Conservation (phyloP, 1,140 invertebrate species). For the Delia radicum region DNA sequence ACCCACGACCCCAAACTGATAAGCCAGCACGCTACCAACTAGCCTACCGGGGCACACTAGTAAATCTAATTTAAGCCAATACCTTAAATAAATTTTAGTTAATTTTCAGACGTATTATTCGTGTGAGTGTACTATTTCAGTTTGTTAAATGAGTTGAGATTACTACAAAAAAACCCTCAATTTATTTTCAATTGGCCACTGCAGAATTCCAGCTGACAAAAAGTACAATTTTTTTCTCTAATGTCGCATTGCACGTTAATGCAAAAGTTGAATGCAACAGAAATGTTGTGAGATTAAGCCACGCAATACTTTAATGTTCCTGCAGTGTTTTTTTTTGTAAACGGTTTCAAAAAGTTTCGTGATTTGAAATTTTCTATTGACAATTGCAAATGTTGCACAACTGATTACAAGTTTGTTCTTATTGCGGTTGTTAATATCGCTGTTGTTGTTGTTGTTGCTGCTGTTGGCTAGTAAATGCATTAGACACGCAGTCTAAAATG, state of each 20-base stretch:
- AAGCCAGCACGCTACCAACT: too few species aligned
- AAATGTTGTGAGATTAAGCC: neutral
- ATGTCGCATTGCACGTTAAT: too few species aligned
- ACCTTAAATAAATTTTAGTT: too few species aligned
- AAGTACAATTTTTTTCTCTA: too few species aligned
- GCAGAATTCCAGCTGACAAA: too few species aligned
- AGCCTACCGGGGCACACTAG: too few species aligned
- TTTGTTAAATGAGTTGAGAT: too few species aligned
- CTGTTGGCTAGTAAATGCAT: neutral
- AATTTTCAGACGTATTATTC: too few species aligned
- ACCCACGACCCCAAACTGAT: too few species aligned
- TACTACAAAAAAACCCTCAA: too few species aligned
- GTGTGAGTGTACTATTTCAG: too few species aligned
- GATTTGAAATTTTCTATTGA: neutral
- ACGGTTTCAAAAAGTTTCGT: neutral
- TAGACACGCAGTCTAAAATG: conserved; percentile 1
- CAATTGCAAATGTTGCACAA: neutral
- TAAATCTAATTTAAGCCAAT: too few species aligned
- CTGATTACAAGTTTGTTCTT: neutral
- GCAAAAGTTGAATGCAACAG: neutral
- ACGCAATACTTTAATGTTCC: neutral
- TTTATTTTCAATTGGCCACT: neutral
- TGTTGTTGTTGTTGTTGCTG: neutral
- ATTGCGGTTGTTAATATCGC: neutral
- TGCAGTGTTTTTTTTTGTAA: neutral